Base-by-base conservation (phyloP, 1,140 invertebrate genomes). In the Chrysomallon squamiferum region DNA sequence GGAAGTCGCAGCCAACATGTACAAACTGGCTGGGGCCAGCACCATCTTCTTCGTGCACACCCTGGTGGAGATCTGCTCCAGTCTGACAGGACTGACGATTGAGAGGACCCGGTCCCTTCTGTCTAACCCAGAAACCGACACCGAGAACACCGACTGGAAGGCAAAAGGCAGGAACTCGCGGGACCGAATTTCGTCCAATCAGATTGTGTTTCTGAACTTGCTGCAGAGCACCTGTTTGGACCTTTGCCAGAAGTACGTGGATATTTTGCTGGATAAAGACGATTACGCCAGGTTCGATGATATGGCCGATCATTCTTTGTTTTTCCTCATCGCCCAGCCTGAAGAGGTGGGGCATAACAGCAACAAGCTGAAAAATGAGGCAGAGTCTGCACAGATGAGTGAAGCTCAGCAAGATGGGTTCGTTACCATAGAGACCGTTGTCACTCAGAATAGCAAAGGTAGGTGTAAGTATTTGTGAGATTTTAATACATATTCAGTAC, bases 1-100 rank as follows among this genome's bases (percentile, higher is more conserved):
- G 61, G 92, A 93, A 43, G 90, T 93, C 73, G 93, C 94, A 13
- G 94, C 95, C 0, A 97, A 97, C 87, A 84, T 96, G 20, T 97
- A 96, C 79, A 93, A 93, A 66, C 94, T 95, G 85, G 93, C 94
- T n/a, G 93, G 93, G 30, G 93, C 93, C 3, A 92, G 93, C 15
- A 95, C 94, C 91, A 91, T 94, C 2, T 91, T 96, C 3, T 93
- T 94, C 79, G 91, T 94, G n/a, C 92, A 95, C 52, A 90, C 93
- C 1, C 83, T 95, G 22, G 91, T 96, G 57, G 93, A 96, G 79
- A 87, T 95, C 56, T 91, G 91, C 79, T 85, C 92, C 27, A 88
- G 89, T 30, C 67, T 87, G 41, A 90, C 90, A 11, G 33, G 54
- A 6, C 43, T 45, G 18, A 49, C 43, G 20, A 59, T 67, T 22